Conservation (phyloP, 2,888 invertebrate genomes). For the Sphaerophoria taeniata region DNA sequence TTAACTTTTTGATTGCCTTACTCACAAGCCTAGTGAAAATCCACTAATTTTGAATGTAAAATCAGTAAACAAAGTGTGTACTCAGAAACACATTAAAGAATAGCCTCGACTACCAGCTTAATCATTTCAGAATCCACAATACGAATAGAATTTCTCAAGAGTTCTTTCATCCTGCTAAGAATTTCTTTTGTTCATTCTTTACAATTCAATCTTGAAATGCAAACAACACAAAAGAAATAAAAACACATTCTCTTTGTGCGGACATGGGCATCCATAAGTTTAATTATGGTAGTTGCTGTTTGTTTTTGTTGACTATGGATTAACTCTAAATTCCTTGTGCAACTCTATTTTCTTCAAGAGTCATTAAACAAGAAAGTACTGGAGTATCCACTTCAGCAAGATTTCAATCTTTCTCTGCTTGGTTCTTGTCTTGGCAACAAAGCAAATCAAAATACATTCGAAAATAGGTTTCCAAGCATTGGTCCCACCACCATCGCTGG, state of each 20-base stretch:
- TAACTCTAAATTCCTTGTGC: conserved; percentile 8
- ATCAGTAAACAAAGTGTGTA: too few relatives aligned
- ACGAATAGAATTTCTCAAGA: conserved; percentile 6
- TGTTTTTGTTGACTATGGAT: conserved; percentile 1
- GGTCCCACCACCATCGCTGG: not conserved
- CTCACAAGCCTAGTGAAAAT: too few relatives aligned
- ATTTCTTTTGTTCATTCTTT: conserved; percentile 16
- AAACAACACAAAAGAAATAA: not conserved
- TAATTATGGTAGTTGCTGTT: conserved; percentile 13
- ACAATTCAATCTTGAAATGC: conserved; percentile 20
- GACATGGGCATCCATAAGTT: conserved; percentile 2
- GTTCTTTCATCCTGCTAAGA: not conserved
- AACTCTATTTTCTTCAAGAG: conserved; percentile 46
- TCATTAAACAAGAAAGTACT: conserved; percentile 51
- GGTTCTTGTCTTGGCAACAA: conserved; percentile 26
- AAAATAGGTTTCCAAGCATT: conserved; percentile 59
- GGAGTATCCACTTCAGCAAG: conserved; percentile 6
- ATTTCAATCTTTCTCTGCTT: not conserved
- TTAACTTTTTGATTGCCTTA: too few relatives aligned
- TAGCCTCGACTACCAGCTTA: not conserved
- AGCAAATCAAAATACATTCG: conserved; percentile 32
- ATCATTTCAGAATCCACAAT: not conserved
- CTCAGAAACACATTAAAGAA: too few relatives aligned
- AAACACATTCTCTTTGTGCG: conserved; percentile 26
- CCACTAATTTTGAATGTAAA: too few relatives aligned